Evolutionary conservation across 2,113 vertebrate species (phyloP).

Genomic region (Poeciliopsis turrubarensis): DNA sequence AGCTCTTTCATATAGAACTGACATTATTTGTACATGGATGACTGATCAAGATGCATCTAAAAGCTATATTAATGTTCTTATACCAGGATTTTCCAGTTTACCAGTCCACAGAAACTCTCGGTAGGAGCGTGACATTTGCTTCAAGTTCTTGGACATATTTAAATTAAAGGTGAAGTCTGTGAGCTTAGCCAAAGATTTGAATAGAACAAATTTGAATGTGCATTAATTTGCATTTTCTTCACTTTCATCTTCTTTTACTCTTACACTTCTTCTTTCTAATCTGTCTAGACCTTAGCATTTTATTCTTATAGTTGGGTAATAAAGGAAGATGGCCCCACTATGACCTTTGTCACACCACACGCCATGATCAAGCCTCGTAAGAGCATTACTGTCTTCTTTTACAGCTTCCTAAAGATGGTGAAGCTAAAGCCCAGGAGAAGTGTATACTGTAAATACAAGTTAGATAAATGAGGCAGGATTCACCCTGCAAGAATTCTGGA

Average conservation of each 20-base stretch:
- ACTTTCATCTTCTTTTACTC: slow-evolving; percentile 8
- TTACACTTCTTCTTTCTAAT: slow-evolving; percentile 19
- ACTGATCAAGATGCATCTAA: slow-evolving; percentile 23
- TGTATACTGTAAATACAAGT: slow-evolving; percentile 9
- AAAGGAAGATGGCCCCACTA: slow-evolving; percentile 22
- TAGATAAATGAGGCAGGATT: slow-evolving; percentile 1
- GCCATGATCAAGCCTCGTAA: slow-evolving; percentile 52
- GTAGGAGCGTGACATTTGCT: slow-evolving; percentile 8
- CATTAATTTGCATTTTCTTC: slow-evolving; percentile 44
- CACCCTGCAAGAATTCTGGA: neutral
- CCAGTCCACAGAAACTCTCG: slow-evolving; percentile 1
- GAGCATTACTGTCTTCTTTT: slow-evolving; percentile 60
- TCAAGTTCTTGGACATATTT: slow-evolving; percentile 23
- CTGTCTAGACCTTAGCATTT: neutral
- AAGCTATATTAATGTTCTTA: slow-evolving; percentile 19
- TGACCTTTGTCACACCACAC: slow-evolving; percentile 53
- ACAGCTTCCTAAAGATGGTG: slow-evolving; percentile 16
- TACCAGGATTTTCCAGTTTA: slow-evolving; percentile 5
- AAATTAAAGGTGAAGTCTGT: slow-evolving; percentile 13
- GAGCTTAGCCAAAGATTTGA: slow-evolving; percentile 47
- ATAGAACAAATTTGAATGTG: slow-evolving; percentile 62
- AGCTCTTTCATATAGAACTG: slow-evolving; percentile 16
- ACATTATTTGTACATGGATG: slow-evolving; percentile 8
- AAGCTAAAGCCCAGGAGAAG: slow-evolving; percentile 19
- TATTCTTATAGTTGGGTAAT: slow-evolving; percentile 16